These are phyloP conservation scores for Parnassius mnemosyne DNA, from an alignment of 2,888 invertebrate species.

Conservation along the genomic window DNA sequence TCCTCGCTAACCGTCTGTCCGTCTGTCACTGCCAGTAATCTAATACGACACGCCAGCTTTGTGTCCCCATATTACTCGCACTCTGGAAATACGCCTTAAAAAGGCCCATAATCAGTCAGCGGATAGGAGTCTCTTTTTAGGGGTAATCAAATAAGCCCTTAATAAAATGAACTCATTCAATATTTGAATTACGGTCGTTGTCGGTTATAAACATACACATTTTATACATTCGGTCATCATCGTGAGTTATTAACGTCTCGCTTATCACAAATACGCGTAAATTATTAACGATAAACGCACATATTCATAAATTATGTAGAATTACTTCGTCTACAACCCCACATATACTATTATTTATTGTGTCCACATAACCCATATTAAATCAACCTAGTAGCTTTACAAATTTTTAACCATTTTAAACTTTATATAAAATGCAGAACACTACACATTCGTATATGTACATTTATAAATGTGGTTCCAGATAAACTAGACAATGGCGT, in stretches of 20 bases:
- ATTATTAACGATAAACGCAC: conserved; percentile 9
- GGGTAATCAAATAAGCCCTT: conserved; percentile 55
- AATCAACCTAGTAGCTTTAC: too few species aligned
- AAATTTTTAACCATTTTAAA: too few species aligned
- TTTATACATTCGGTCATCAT: conserved; percentile 5
- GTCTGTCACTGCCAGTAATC: conserved; percentile 77
- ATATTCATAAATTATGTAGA: neutral
- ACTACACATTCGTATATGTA: conserved; percentile 38
- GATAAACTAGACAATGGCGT: conserved; percentile 64
- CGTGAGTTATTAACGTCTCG: conserved; percentile 17
- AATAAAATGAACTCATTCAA: conserved; percentile 42
- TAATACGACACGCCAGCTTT: conserved; percentile 79
- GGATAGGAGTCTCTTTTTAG: conserved; percentile 56
- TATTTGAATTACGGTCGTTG: conserved; percentile 17
- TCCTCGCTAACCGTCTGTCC: conserved; percentile 68
- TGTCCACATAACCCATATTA: too few species aligned
- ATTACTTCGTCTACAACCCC: neutral
- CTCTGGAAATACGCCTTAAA: conserved; percentile 66
- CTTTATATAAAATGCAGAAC: conserved; percentile 42
- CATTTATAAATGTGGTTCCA: conserved; percentile 43
- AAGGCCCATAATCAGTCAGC: conserved; percentile 64
- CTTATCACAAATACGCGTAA: conserved; percentile 15
- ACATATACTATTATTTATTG: neutral
- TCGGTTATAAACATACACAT: conserved; percentile 9
- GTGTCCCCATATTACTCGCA: conserved; percentile 72